Base-by-base conservation (phyloP, 2,888 invertebrate genomes). In the Pollenia labialis region DNA sequence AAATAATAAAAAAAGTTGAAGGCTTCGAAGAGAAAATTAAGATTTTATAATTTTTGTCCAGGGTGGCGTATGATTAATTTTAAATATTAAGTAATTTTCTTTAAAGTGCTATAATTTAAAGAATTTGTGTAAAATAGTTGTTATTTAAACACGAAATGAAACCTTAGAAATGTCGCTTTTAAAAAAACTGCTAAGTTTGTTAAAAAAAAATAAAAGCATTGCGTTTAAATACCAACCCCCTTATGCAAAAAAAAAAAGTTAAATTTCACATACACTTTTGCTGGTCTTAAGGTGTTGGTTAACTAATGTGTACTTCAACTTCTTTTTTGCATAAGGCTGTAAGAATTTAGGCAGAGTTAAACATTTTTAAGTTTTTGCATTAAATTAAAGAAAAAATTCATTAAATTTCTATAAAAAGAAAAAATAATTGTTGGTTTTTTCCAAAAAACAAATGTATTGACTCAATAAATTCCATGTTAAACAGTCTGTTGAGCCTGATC, bases 61-160 rank as follows among this genome's bases (percentile, higher is more conserved):
- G n/a, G 12, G 44, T 32, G 71, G n/a, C 83, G 83, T 83, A 77
- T 77, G 56, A 72, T 71, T 83, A 66, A 32, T 77, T 58, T 81
- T 72, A 66, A 60, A 54, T 74, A 11, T n/a, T 46, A 0, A 1
- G 8, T 3, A 12, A 52, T 18, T 71, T 62, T 11, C 4, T 71
- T 44, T 44, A 42, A 23, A 8, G 6, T 12, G 10, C 7, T n/a
- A 54, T 40, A 71, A 71, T 12, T 44, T 18, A 0, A 10, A 60
- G 1, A 3, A 40, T 8, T 32, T 72, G 18, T 11, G 7, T 32
- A 1, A 12, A 42, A 68, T 3, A 40, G 40, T 11, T 6, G 16
- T 10, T 2, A 7, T 2, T 40, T 16, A 8, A n/a, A n/a, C 10
- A 40, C 0, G 2, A 66, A 74, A 42, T 18, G 66, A 81, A 58